Evolutionary conservation across 2,888 invertebrate species (phyloP).

Genomic region (Caenorhabditis plicata): DNA sequence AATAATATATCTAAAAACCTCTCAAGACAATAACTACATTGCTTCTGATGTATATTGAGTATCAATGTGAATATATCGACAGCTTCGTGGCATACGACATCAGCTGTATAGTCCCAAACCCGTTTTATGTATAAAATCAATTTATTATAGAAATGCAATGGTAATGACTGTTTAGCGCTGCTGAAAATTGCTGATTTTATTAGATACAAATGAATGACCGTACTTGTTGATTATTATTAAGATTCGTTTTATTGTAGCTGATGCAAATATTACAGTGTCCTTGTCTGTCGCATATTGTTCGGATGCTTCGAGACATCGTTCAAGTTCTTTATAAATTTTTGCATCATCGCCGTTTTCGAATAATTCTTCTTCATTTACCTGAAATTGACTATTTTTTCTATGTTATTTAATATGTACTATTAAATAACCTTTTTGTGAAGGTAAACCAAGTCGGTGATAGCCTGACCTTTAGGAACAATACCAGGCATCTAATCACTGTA

Average conservation of each 20-base stretch:
- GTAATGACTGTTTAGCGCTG: background rate
- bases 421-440: slow-evolving; percentile 13
- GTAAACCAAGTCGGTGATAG: slow-evolving; percentile 20
- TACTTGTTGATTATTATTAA: slow-evolving; percentile 26
- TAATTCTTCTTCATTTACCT: slow-evolving; percentile 14
- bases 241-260: slow-evolving; percentile 40
- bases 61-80: slow-evolving; percentile 35
- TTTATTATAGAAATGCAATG: background rate
- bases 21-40: slow-evolving; percentile 22
- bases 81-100: slow-evolving; percentile 43
- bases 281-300: slow-evolving; percentile 17
- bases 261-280: slow-evolving; percentile 24
- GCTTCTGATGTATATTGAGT: slow-evolving; percentile 27
- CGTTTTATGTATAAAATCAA: slow-evolving; percentile 23
- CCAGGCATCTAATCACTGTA: slow-evolving; percentile 8
- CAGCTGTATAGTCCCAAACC: slow-evolving; percentile 43
- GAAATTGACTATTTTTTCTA: background rate
- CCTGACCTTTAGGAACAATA: slow-evolving; percentile 3
- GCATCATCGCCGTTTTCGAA: slow-evolving; percentile 9
- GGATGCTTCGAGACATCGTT: slow-evolving; percentile 18
- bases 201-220: background rate
- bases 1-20: background rate
- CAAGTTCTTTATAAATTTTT: slow-evolving; percentile 5
- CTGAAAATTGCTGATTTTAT: slow-evolving; percentile 6
- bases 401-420: background rate